Evolutionary conservation across 2,888 invertebrate genomes (phyloP), one percentile per base, ranked within the genome.

Genomic region (Polydrusus pterygomalis): DNA sequence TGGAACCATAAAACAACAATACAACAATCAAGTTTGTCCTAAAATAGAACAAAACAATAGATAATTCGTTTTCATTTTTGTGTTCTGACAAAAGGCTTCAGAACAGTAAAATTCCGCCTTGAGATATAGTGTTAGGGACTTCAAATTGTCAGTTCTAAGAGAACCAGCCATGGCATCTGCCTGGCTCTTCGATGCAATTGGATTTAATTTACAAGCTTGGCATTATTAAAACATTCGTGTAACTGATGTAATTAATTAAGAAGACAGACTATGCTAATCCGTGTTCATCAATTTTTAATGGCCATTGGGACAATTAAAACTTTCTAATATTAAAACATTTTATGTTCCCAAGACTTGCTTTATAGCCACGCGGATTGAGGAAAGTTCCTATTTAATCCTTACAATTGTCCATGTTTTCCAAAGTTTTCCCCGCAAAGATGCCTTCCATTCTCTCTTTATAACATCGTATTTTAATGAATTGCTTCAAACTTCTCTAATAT

Each of bases 231-330:
- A 75, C 75, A 75, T 72, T 75, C 56, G 69, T 78, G 77, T 77
- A 77, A 74, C 77, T 71, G 74, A 77, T 77, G 77, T 78, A 75
- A 72, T 78, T 78, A 78, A 78, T 78, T 78, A 78, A 75, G 75
- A 78, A 72, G 75, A 72, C 78, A 78, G 78, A 78, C 80, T 79
- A 80, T 80, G 80, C 80, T 81, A 83, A 83, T 84, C 80, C 78
- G 80, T 79, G 81, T 81, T 83, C 84, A 82, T 84, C 83, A 84
- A 84, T 84, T 84, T 83, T 84, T 83, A 82, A 84, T 83, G 82
- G 81, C 80, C 80, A 83, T 81, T 75, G 81, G 79, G 79, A 83
- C 83, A 84, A 84, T 84, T 83, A 83, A 84, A 84, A 84, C 83
- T 84, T 83, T 80, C 80, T 82, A 82, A 84, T 82, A 80, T 82